These are phyloP conservation scores for Psylliodes chrysocephalus DNA, from an alignment of 2,888 invertebrate species.

Conservation along the genomic window DNA sequence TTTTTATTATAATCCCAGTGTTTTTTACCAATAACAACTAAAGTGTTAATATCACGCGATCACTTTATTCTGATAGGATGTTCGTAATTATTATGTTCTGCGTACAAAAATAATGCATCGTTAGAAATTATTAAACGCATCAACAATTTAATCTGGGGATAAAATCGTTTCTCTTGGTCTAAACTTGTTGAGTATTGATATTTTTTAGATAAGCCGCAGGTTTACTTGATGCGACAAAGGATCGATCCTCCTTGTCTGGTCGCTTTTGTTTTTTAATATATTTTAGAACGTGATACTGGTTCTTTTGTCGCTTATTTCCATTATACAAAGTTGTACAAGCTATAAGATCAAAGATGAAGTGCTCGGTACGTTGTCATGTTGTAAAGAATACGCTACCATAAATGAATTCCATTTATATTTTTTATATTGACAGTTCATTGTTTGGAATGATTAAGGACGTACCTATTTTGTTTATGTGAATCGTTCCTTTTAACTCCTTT, in stretches of 20 bases:
- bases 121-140: slow-evolving; percentile 31
- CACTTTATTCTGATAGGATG: slow-evolving; percentile 25
- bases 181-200: slow-evolving; percentile 5
- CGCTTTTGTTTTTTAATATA: slow-evolving; percentile 9
- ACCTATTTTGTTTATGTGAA: background rate
- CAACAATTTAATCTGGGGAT: slow-evolving; percentile 20
- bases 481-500: too few species aligned
- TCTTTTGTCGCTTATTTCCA: slow-evolving; percentile 2
- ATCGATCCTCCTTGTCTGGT: slow-evolving; percentile 13
- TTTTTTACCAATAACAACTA: slow-evolving; percentile 31
- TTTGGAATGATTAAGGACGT: too few species aligned
- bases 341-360: background rate
- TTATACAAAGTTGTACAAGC: background rate
- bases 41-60: slow-evolving; percentile 35
- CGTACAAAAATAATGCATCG: slow-evolving; percentile 26
- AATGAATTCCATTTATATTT: background rate
- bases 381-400: background rate
- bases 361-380: background rate
- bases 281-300: slow-evolving; percentile 7
- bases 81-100: slow-evolving; percentile 29
- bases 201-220: slow-evolving; percentile 14
- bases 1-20: slow-evolving; percentile 24
- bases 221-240: slow-evolving; percentile 13
- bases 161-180: slow-evolving; percentile 14
- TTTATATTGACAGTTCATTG: background rate